phyloP scores from a whole-genome alignment of 2,797 vertebrate species.

The Rhynchonycteris naso region DNA sequence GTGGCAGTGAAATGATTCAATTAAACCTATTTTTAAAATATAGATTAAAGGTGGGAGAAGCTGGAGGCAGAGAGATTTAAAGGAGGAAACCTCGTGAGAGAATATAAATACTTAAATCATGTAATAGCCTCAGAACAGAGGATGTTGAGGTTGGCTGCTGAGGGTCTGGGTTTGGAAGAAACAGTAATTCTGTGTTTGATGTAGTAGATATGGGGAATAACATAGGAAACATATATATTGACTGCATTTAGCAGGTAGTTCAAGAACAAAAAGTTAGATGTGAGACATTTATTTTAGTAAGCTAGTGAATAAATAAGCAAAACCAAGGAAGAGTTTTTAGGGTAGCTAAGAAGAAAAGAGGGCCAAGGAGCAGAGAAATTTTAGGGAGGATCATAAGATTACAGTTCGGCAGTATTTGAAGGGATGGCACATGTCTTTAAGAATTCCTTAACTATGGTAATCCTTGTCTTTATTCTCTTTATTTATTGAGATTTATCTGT shows the following conservation, averaged over 20 bases:
- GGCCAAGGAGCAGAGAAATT: background rate
- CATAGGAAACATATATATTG: background rate
- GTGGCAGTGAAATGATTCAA: background rate
- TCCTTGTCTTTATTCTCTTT: background rate
- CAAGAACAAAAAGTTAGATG: background rate
- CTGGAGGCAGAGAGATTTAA: background rate
- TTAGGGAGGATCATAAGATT: background rate
- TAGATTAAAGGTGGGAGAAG: background rate
- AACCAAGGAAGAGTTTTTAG: background rate
- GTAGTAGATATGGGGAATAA: background rate
- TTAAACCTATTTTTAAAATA: background rate
- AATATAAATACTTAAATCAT: background rate
- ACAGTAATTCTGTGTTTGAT: background rate
- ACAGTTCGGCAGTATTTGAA: background rate
- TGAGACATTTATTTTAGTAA: background rate
- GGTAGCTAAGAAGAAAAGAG: background rate
- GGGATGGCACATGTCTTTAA: background rate
- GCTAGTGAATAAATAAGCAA: background rate
- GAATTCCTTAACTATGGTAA: background rate
- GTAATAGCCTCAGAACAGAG: background rate
- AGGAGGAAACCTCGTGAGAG: background rate
- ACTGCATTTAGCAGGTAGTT: background rate
- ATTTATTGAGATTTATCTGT: constrained; percentile 1
- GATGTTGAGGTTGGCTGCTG: background rate
- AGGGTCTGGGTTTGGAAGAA: background rate